phyloP scores from a whole-genome alignment of 1,140 invertebrate species.

The Tetragonula clypearis region DNA sequence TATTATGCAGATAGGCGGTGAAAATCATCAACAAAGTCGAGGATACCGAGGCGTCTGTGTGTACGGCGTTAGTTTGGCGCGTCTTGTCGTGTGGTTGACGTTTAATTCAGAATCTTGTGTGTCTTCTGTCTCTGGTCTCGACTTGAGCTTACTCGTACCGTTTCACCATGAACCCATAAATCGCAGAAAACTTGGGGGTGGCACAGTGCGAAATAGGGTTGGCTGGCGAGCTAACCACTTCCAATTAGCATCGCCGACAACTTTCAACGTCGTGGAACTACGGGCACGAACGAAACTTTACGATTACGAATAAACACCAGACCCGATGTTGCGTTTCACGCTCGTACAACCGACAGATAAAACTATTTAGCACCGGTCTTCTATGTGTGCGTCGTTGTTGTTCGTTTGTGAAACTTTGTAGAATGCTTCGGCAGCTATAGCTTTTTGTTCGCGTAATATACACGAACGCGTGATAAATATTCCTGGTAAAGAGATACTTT shows the following conservation, averaged over 20 bases:
- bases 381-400: too few relatives aligned
- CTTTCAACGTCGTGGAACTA: constrained; percentile 20
- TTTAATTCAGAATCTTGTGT: constrained; percentile 67
- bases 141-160: constrained; percentile 46
- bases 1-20: constrained; percentile 40
- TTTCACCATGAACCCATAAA: constrained; percentile 60
- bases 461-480: background rate
- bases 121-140: constrained; percentile 28
- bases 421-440: background rate
- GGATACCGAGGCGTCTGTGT: constrained; percentile 33
- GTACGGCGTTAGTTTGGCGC: constrained; percentile 56
- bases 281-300: constrained; percentile 44
- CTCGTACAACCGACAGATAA: background rate
- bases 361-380: background rate
- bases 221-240: constrained; percentile 59
- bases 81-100: constrained; percentile 68
- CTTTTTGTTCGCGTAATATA: background rate
- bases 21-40: constrained; percentile 53
- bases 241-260: constrained; percentile 67
- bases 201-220: constrained; percentile 33
- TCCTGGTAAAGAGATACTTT: background rate
- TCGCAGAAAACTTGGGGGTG: constrained; percentile 65
- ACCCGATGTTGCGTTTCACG: background rate
- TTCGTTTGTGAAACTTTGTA: background rate
- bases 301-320: constrained; percentile 44